Evolutionary conservation across 37 sponge, comb jelly and placozoan genomes (phyloP), one percentile per base, ranked within the genome.

Genomic region (Cliona cf. orientalis): DNA sequence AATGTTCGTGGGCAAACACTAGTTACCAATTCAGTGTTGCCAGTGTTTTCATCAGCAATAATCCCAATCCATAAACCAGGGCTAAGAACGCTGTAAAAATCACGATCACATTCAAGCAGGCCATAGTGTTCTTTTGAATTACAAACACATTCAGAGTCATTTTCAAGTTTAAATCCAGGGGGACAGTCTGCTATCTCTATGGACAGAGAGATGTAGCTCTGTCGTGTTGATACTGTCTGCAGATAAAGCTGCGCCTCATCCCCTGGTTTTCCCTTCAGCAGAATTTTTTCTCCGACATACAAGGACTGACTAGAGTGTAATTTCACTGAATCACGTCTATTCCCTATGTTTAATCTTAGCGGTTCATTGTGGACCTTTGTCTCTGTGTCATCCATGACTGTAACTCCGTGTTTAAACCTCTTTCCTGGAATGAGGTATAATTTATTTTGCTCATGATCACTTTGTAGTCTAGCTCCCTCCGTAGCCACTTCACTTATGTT

Each of bases 31-130:
- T n/a, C n/a, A n/a, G n/a, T n/a, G n/a, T n/a, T 23, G 39, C 11
- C 39, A 1, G 68, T 40, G 5, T 25, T 36, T 11, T 39, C 78
- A 53, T 68, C 39, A 21, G n/a, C n/a, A n/a, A 44, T n/a, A 23
- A 70, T 78, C 21, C 85, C 85, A 31, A 61, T 71, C 85, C 85
- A 85, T 59, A 38, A 69, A 31, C 78, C 78, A n/a, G 38, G 77
- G 3, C 23, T 60, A 12, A 85, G 12, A 44, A 64, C 22, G 28
- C 60, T 62, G 35, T 31, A 23, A 22, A 40, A 46, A 25, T 32
- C 36, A 3, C 28, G 53, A 1, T 84, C 53, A 67, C 68, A 67
- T 14, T 19, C 19, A 21, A 35, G 21, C 12, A 67, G 23, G 39
- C 17, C 39, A 34, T 19, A 19, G 68, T 67, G 36, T 28, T 19